These are phyloP conservation scores for Pachycephala philippinensis DNA, from an alignment of 2,113 vertebrate species.

Conservation along the genomic window DNA sequence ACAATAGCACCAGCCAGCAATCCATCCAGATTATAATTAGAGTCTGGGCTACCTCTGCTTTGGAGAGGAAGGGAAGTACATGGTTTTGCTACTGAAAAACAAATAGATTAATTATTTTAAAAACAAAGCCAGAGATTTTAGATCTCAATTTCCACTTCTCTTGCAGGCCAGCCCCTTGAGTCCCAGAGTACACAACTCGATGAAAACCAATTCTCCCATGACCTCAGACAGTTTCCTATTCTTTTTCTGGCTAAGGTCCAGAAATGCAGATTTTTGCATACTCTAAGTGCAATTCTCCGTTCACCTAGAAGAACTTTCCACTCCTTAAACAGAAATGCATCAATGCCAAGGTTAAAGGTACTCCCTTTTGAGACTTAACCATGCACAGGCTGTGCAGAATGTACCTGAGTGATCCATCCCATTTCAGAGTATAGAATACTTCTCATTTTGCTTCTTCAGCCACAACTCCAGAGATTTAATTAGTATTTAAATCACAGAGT, in stretches of 20 bases:
- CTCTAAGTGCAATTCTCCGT: background rate
- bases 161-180: background rate
- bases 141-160: background rate
- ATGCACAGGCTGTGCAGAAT: background rate
- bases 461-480: background rate
- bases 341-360: background rate
- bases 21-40: fast-evolving
- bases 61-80: background rate
- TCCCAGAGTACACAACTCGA: fast-evolving
- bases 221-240: background rate
- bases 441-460: background rate
- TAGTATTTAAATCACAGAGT: background rate
- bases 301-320: background rate
- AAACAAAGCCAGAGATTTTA: background rate
- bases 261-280: background rate
- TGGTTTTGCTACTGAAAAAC: background rate
- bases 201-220: background rate
- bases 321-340: background rate
- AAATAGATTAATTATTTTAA: background rate
- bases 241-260: background rate
- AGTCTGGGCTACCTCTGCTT: background rate
- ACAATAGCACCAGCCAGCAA: background rate
- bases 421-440: background rate
- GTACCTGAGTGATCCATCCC: background rate
- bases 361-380: background rate